These are phyloP conservation scores for Tetrax tetrax DNA, from an alignment of 2,113 vertebrate species.

Conservation along the genomic window DNA sequence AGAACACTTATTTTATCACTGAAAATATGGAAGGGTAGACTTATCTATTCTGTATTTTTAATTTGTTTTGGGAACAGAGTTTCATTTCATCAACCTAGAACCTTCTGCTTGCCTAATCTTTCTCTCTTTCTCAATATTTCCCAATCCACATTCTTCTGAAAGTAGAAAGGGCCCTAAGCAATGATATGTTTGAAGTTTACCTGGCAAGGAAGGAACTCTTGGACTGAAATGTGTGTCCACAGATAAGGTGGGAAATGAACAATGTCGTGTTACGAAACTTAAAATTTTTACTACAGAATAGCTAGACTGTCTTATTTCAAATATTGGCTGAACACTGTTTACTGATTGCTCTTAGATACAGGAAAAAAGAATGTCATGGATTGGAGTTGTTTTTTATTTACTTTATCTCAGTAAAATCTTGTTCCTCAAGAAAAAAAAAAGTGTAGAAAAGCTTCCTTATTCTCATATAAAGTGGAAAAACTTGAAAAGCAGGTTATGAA, in stretches of 20 bases:
- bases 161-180: conserved; percentile 40
- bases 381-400: conserved; percentile 43
- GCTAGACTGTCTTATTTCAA: conserved; percentile 40
- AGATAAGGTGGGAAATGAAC: conserved; percentile 59
- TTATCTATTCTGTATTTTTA: neutral
- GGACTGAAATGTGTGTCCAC: conserved; percentile 7
- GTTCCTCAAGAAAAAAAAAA: neutral
- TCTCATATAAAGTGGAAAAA: neutral
- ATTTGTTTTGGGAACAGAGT: conserved; percentile 17
- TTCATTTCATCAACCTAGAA: conserved; percentile 32
- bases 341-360: conserved; percentile 39
- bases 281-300: conserved; percentile 13
- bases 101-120: conserved; percentile 39
- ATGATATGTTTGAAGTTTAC: conserved; percentile 45
- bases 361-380: neutral
- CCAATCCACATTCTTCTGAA: conserved; percentile 49
- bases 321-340: conserved; percentile 40
- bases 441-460: neutral
- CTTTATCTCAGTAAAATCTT: neutral
- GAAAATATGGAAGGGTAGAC: neutral
- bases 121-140: neutral
- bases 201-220: conserved; percentile 55
- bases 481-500: neutral
- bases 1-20: neutral
- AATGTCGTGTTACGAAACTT: conserved; percentile 42